Evolutionary conservation across 1,140 invertebrate genomes (phyloP), one percentile per base, ranked within the genome.

Genomic region (Ceratina calcarata): DNA sequence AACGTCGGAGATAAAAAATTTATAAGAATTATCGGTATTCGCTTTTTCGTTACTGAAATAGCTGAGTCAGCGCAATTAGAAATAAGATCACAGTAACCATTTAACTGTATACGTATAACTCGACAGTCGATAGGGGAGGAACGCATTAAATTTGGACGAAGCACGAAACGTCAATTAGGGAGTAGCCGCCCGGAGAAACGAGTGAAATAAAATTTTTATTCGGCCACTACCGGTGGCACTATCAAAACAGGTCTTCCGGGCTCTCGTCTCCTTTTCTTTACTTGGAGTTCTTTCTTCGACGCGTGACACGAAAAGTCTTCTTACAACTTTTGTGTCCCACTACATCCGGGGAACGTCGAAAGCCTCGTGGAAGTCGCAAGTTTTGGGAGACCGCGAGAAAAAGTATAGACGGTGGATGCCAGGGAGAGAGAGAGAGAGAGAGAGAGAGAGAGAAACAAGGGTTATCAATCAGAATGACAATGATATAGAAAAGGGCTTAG

Each of bases 381-480:
- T 71, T 78, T 24, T 18, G 22, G 55, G 66, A 18, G 12, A 22
- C 24, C 13, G 58, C 24, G 68, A 53, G 24, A 45, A 27, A 60
- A 45, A 57, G 65, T 45, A 45, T 1, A 7, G 10, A 6, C 37
- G 37, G 8, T 10, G 37, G 37, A 61, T 45, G 2, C 37, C 6
- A 72, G 55, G n/a, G 53, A 24, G n/a, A 37, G 53, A 27, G 49
- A 7, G 70, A 32, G 37, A 20, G 18, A 18, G 58, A 32, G 13
- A 57, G 18, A 22, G 4, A 24, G 66, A 62, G 55, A 61, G 27
- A 32, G 27, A 62, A 72, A 73, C 73, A 83, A 65, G 70, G 57
- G 85, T 86, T 89, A 90, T 90, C 86, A 90, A 89, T 90, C 88
- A 91, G 86, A 80, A 77, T 71, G 81, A 81, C 79, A 83, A 64